Evolutionary conservation across 1,140 invertebrate genomes (phyloP), one percentile per base, ranked within the genome.

Genomic region (Drosophila repleta): DNA sequence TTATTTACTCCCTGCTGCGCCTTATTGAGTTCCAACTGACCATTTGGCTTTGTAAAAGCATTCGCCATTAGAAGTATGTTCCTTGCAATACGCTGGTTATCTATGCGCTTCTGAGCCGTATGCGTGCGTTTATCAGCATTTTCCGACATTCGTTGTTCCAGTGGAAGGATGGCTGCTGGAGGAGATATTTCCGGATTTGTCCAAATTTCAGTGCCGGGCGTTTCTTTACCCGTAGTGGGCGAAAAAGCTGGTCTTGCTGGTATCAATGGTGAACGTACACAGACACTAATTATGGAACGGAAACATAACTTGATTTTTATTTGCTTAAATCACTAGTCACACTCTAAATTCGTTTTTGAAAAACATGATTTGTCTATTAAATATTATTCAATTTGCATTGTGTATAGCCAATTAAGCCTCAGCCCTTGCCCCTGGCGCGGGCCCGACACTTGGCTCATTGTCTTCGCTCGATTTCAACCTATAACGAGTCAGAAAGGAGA

Each of bases 251-350:
- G 94, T 21, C 95, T 92, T 6, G 95, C 95, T 8, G 95, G 95
- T 79, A 96, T 96, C 74, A 96, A 94, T 3, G 96, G 96, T 2
- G 96, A 96, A 67, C 96, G 94, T 65, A 95, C 94, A 91, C 95
- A 96, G 20, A 96, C 96, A 51, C 32, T 37, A 58, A 20, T 74
- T 49, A 15, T 51, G 82, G 58, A 81, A 85, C 81, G 73, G 26
- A 81, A 88, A 87, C 75, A 79, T 75, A 67, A 60, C 13, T 26
- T 41, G 48, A 62, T 71, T 63, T 60, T 79, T 76, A 67, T 48
- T 70, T 65, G 21, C 71, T 82, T 87, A 79, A 2, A 51, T 10
- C 13, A 13, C 68, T 87, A 87, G 76, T 87, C 83, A 87, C 83
- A 87, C 83, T 87, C 79, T 68, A 69, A 64, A 67, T 49, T 84